Evolutionary conservation across 2,888 invertebrate species (phyloP).

Genomic region (Nymphalis urticae): DNA sequence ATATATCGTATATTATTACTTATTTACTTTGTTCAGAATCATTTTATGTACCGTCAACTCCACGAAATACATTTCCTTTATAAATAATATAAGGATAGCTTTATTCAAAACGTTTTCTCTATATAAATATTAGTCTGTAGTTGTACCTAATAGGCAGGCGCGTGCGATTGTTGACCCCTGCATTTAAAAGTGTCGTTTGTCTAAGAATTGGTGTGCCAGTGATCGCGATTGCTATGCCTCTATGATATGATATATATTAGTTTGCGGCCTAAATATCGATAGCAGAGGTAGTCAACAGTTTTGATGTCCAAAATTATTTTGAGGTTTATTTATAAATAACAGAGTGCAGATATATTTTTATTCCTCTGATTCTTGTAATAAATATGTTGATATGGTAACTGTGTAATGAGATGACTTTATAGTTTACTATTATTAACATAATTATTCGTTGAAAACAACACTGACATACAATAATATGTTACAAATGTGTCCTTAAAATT

Average conservation of each 20-base stretch:
- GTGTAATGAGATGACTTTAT: too few relatives aligned
- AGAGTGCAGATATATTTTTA: too few relatives aligned
- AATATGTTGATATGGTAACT: too few relatives aligned
- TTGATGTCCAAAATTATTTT: neutral
- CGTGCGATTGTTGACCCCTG: constrained; percentile 64
- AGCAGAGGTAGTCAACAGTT: constrained; percentile 56
- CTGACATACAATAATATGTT: too few relatives aligned
- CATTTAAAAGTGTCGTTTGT: constrained; percentile 74
- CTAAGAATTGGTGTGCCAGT: constrained; percentile 68
- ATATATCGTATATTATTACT: too few relatives aligned
- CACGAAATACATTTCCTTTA: too few relatives aligned
- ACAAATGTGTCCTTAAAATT: too few relatives aligned
- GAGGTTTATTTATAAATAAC: neutral
- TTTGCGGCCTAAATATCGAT: constrained; percentile 73
- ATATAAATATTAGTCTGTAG: constrained; percentile 48
- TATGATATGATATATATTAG: constrained; percentile 64
- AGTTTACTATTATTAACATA: too few relatives aligned
- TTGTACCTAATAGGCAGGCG: constrained; percentile 49
- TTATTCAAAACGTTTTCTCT: constrained; percentile 11
- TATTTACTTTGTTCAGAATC: too few relatives aligned
- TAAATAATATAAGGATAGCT: neutral
- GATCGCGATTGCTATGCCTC: constrained; percentile 63
- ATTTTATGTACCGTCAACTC: too few relatives aligned
- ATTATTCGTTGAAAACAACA: too few relatives aligned
- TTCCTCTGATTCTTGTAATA: too few relatives aligned